Evolutionary conservation across 2,113 vertebrate genomes (phyloP), one percentile per base, ranked within the genome.

Genomic region (Anseranas semipalmata): DNA sequence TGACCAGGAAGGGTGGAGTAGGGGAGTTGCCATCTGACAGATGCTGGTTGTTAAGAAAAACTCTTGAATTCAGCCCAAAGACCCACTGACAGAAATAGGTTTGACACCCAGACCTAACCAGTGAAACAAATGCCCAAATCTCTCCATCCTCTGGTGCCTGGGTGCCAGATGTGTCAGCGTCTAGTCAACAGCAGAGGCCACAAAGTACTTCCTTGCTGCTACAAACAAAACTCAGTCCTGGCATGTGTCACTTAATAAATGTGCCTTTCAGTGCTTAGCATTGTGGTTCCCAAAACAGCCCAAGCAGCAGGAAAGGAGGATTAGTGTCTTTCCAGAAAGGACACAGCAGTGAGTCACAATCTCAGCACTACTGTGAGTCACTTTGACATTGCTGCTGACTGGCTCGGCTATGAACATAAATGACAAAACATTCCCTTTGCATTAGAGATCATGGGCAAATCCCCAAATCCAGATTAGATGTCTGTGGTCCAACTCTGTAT

Each of bases 281-380:
- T 55, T 97, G 90, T 82, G 94, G 96, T 53, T 96, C 93, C 76
- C 87, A 81, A 95, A 85, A 15, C 89, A 96, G 90, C 76, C 90
- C 59, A 78, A 95, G 86, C 93, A 95, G 86, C 94, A 95, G 95
- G 96, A 97, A 95, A 94, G 88, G 52, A 94, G 86, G 90, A 97
- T 95, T 90, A 94, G 85, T 76, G 70, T 95, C 92, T 95, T 95
- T 97, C 92, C 94, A 95, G 94, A 97, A 90, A 96, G 92, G 92
- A 96, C 95, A 81, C 56, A 82, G 91, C 90, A 84, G 75, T 97
- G 96, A 97, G 81, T 97, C 96, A 96, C 48, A 18, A 82, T 76
- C 78, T 95, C 73, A 92, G 90, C 72, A 15, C 72, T 71, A 62
- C 71, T 89, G 75, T 97, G 97, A 97, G 91, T 97, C 95, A 97